Conservation (phyloP, 2,888 invertebrate genomes). For the Drosophila meridionalis region DNA sequence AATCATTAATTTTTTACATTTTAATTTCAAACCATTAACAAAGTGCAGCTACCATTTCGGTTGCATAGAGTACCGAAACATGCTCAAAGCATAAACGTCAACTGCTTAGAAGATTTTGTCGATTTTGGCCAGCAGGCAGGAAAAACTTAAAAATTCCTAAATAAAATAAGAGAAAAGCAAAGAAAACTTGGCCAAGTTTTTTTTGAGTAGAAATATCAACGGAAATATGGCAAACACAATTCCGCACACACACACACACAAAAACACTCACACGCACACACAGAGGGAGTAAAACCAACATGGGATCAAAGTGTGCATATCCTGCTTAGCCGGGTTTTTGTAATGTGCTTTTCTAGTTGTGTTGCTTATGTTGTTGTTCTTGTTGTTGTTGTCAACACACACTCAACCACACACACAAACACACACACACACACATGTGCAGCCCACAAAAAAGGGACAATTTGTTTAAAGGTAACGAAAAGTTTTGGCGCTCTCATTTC, state of each 20-base stretch:
- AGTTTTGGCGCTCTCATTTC: slow-evolving; percentile 64
- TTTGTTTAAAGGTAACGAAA: slow-evolving; percentile 74
- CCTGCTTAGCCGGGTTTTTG: slow-evolving; percentile 69
- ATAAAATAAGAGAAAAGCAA: slow-evolving; percentile 34
- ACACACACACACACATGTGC: slow-evolving; percentile 5
- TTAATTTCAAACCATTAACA: background rate
- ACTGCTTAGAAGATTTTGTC: slow-evolving; percentile 39
- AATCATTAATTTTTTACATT: background rate
- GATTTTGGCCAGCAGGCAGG: slow-evolving; percentile 37
- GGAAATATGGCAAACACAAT: slow-evolving; percentile 69
- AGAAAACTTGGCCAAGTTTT: slow-evolving; percentile 57
- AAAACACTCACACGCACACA: slow-evolving; percentile 14
- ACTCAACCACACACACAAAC: slow-evolving; percentile 13
- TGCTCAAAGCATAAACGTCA: slow-evolving; percentile 26
- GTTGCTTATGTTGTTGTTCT: slow-evolving; percentile 36
- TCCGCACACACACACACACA: slow-evolving; percentile 15
- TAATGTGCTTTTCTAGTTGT: slow-evolving; percentile 62
- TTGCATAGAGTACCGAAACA: slow-evolving; percentile 1
- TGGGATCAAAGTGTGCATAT: slow-evolving; percentile 67
- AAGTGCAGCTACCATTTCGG: slow-evolving; percentile 5
- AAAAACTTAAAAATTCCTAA: slow-evolving; percentile 48
- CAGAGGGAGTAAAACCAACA: slow-evolving; percentile 37
- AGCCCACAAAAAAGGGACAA: slow-evolving; percentile 67
- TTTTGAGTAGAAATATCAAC: slow-evolving; percentile 68
- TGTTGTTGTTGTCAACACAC: slow-evolving; percentile 48